Base-by-base conservation (phyloP, 2,797 vertebrate species). In the Lophius americanus region DNA sequence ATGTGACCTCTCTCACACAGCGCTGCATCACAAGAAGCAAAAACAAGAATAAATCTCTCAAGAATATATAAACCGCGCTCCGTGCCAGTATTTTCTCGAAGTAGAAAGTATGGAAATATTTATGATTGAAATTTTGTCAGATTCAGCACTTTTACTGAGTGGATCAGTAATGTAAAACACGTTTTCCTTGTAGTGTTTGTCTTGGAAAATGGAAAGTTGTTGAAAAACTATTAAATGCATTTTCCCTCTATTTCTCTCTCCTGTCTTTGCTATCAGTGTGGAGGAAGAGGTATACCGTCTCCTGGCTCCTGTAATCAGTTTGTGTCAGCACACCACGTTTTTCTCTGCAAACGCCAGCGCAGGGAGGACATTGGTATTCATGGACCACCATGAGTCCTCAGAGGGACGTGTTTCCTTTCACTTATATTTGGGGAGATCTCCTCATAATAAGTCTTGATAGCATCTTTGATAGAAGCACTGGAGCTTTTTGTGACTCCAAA, bases 281-380 rank as follows among this genome's bases (percentile, higher is more conserved):
- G 77, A 68, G 78, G 23, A 70, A 83, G 79, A 87, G 86, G 90
- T 88, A 83, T 87, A 89, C 91, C 88, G 83, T 89, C 73, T 89
- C 73, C 77, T 75, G n/a, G 73, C 78, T 84, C 76, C 61, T 46
- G 60, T 79, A 88, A 91, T 92, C 89, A 87, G 91, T 92, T 89
- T 90, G 78, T 91, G 91, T 92, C 89, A 85, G 86, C 82, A 75
- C 73, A 78, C 74, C 68, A 60, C 68, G 75, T 73, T 81, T 88
- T 79, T 78, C 61, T 82, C 76, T 77, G 60, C 68, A 88, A 74
- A 76, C 77, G 75, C 69, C 79, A 81, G 71, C 62, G 82, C 81
- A 41, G 68, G 62, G 70, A 82, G 23, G 23, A 23, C 23, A 23
- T 23, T 23, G 78, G 79, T 82, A 89, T 90, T 91, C 86, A 81